Evolutionary conservation across 2,888 invertebrate genomes (phyloP).

Genomic region (Sylvicola fuscatus): DNA sequence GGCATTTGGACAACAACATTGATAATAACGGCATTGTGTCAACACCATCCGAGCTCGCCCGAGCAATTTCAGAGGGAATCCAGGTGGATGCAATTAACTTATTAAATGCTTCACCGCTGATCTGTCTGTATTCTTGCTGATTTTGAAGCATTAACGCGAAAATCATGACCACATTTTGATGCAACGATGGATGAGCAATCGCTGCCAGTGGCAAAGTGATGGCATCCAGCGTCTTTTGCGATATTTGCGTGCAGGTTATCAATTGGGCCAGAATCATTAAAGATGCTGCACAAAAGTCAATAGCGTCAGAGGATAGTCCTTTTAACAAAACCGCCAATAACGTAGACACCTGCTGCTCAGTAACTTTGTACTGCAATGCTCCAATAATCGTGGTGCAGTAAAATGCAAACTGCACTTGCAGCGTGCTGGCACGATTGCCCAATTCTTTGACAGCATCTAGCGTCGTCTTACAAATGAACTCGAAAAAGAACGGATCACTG

Average conservation of each 20-base stretch:
- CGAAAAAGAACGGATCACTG: conserved; percentile 36
- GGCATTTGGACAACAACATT: conserved; percentile 31
- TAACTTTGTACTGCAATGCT: conserved; percentile 35
- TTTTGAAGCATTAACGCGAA: conserved; percentile 49
- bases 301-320: conserved; percentile 43
- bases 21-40: conserved; percentile 34
- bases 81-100: conserved; percentile 27
- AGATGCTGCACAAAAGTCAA: conserved; percentile 51
- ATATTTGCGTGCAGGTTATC: conserved; percentile 38
- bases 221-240: conserved; percentile 29
- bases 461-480: conserved; percentile 38
- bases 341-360: conserved; percentile 43
- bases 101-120: conserved; percentile 29
- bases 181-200: conserved; percentile 28
- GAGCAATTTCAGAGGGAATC: conserved; percentile 29
- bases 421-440: conserved; percentile 32
- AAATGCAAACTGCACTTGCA: conserved; percentile 59
- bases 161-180: conserved; percentile 39
- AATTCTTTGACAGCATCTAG: conserved; percentile 35
- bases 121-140: conserved; percentile 29
- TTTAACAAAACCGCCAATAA: conserved; percentile 49
- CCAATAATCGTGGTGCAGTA: conserved; percentile 58
- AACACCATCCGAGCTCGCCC: conserved; percentile 32
- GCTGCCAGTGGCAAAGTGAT: conserved; percentile 31
- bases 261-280: conserved; percentile 55